phyloP scores from a whole-genome alignment of 1,140 invertebrate genomes.

The Mamestra configurata region DNA sequence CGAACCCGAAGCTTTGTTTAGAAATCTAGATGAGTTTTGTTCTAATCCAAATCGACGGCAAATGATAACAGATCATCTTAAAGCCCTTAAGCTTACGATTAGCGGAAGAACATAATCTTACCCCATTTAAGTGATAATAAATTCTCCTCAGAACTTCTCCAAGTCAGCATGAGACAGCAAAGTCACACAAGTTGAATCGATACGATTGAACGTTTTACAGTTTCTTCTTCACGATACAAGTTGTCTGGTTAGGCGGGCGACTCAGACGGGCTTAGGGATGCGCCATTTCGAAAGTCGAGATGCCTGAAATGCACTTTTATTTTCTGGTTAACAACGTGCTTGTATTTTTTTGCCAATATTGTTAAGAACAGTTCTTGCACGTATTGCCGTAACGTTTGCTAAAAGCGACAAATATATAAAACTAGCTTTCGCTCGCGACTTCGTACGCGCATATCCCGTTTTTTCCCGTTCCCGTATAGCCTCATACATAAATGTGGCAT shows the following conservation, averaged over 20 bases:
- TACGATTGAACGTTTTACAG: conserved; percentile 21
- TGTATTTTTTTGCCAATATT: too few relatives aligned
- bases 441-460: too few relatives aligned
- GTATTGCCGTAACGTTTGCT: too few relatives aligned
- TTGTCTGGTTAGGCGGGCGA: conserved; percentile 20
- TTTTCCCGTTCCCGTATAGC: too few relatives aligned
- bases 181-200: conserved; percentile 31
- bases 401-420: too few relatives aligned
- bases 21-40: too few relatives aligned
- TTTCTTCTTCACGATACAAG: conserved; percentile 13
- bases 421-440: too few relatives aligned
- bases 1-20: too few relatives aligned
- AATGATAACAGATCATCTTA: too few relatives aligned
- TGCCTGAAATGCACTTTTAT: not conserved
- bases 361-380: too few relatives aligned
- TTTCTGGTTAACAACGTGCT: not conserved
- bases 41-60: not conserved
- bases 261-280: not conserved
- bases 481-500: too few relatives aligned
- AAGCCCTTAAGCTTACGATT: not conserved
- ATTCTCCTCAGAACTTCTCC: not conserved
- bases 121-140: not conserved
- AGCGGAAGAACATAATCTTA: not conserved
- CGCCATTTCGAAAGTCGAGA: not conserved
- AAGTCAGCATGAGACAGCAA: conserved; percentile 10